Evolutionary conservation across 2,797 vertebrate genomes (phyloP).

Genomic region (Scolopax bukidnonensis): DNA sequence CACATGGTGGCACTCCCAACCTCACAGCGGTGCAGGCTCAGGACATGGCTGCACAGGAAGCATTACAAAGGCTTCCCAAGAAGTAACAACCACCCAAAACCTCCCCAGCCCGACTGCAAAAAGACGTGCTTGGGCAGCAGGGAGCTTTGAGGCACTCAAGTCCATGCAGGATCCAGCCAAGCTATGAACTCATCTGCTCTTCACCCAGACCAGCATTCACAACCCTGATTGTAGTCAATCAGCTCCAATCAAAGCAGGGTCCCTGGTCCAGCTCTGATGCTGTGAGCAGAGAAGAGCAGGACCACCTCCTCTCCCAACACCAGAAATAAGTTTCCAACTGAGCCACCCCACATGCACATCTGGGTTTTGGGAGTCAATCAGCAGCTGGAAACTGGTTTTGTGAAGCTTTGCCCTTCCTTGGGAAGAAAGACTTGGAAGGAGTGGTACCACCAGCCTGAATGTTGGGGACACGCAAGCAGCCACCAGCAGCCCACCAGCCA

Average conservation of each 20-base stretch:
- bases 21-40: rapidly evolving
- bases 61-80: background rate
- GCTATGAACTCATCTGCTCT: background rate
- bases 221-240: background rate
- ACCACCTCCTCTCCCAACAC: background rate
- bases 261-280: background rate
- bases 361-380: background rate
- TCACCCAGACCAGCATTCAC: background rate
- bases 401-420: background rate
- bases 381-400: background rate
- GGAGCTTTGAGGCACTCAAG: background rate
- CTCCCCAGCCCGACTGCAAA: background rate
- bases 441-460: background rate
- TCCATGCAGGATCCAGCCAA: background rate
- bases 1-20: background rate
- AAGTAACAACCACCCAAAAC: rapidly evolving
- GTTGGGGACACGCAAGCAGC: background rate
- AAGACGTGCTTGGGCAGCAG: rapidly evolving
- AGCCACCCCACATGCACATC: rapidly evolving
- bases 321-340: background rate
- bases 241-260: background rate
- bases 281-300: background rate
- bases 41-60: background rate
- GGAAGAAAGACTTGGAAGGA: background rate
- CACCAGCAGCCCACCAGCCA: background rate